Base-by-base conservation (phyloP, 2,797 vertebrate species). In the Sebastes iracundus region DNA sequence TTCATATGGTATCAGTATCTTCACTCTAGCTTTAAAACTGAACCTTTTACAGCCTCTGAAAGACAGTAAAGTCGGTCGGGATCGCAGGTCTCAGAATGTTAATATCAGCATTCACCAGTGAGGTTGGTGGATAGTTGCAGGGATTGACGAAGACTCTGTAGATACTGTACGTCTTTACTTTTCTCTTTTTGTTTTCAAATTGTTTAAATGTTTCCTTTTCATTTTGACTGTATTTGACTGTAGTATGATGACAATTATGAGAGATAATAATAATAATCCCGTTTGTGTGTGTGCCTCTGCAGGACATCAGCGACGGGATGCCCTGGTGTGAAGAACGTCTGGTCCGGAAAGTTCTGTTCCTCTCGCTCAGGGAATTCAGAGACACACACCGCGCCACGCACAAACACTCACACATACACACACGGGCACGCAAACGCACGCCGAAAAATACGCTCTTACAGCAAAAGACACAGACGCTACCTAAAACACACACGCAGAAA, bases 281-380 rank as follows among this genome's bases (percentile, higher is more conserved):
- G 6, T 13, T 22, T 52, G 16, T 86, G 5, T 79, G 49, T 81
- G 62, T 72, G 60, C 18, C 52, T 82, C 58, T 83, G 42, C 77
- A 98, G 97, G 97, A 98, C 87, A 96, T 97, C 96, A 97, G 96
- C 56, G 97, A 98, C 87, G 97, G 97, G 87, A 98, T 98, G 94
- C 97, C 97, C 0, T 98, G 97, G 97, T 97, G 96, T 91, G 97
- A 98, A 83, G 97, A 98, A 93, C 96, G 97, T 80, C 95, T 97
- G 91, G 97, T 98, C 72, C 97, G 97, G 69, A 98, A 98, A 93
- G 97, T 97, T 86, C 97, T 98, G 66, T 98, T 98, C 90, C 95
- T 97, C 77, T 98, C 97, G 85, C 95, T 98, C 90, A 97, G 96
- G 93, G 97, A 98, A 92, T 98, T 97, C 95, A 97, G 96, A 95